Conservation (phyloP, 2,113 vertebrate genomes). For the Neotoma lepida region DNA sequence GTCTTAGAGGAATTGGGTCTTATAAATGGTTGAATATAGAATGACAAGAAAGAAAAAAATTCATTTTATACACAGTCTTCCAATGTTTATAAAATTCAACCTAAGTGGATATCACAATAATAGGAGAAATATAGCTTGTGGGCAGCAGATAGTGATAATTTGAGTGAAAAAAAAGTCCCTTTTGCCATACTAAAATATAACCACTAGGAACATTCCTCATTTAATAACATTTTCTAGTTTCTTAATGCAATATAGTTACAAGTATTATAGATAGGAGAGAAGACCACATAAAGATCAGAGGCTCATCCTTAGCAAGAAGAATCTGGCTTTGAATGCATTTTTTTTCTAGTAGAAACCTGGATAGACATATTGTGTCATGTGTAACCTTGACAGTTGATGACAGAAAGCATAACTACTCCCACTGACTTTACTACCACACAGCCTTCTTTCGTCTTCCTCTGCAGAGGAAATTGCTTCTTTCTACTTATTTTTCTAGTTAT, state of each 20-base stretch:
- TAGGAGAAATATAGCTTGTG: background rate
- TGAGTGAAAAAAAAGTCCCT: background rate
- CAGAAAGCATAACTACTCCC: background rate
- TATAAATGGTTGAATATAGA: background rate
- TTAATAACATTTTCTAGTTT: background rate
- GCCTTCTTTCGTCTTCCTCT: too few species aligned
- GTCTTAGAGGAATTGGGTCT: background rate
- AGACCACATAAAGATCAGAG: background rate
- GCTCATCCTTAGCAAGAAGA: rapidly evolving
- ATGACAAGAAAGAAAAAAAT: too few species aligned
- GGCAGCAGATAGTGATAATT: background rate
- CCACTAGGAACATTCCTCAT: too few species aligned
- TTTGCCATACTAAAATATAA: background rate
- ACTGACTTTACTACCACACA: too few species aligned
- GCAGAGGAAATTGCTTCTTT: background rate
- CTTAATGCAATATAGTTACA: background rate
- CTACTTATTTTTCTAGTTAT: background rate
- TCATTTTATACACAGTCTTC: background rate
- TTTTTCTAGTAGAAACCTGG: background rate
- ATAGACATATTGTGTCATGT: background rate
- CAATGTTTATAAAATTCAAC: conserved; percentile 6
- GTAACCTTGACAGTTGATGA: background rate
- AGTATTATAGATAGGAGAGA: background rate
- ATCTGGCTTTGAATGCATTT: background rate
- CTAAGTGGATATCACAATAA: background rate